Percentiles rank a stretch among this genome's conserved stretches.
Evolutionary conservation across 2,113 vertebrate species (phyloP).

Genomic region (Nestor notabilis): DNA sequence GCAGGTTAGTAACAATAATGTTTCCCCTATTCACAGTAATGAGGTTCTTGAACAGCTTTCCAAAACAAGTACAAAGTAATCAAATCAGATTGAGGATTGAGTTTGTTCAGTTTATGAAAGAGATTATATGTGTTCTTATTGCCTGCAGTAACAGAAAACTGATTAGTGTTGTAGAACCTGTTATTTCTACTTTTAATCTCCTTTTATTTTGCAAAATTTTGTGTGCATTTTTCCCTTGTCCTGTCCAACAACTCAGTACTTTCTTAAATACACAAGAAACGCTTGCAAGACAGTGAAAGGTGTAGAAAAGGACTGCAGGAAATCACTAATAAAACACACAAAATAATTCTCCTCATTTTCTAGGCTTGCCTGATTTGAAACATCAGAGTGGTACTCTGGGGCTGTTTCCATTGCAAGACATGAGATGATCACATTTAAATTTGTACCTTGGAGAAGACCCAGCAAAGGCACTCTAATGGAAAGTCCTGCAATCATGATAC

Average conservation of each 20-base stretch:
- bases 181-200: neutral
- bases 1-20: neutral
- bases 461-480: neutral
- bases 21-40: neutral
- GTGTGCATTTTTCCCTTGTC: neutral
- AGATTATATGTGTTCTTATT: neutral
- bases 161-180: neutral
- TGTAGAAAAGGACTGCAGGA: neutral
- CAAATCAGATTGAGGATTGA: neutral
- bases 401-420: neutral
- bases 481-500: neutral
- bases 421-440: neutral
- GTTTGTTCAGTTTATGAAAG: neutral
- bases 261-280: neutral
- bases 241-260: neutral
- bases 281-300: neutral
- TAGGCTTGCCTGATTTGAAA: neutral
- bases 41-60: neutral
- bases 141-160: neutral
- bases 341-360: neutral
- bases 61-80: neutral
- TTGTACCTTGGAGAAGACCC: conserved; percentile 41
- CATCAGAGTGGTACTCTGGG: neutral
- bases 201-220: neutral
- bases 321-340: neutral